A percentile compares a stretch with the other conserved stretches of the same genome.
phyloP scores from a whole-genome alignment of 2,797 vertebrate genomes.

The Mormyrops boulengeri region DNA sequence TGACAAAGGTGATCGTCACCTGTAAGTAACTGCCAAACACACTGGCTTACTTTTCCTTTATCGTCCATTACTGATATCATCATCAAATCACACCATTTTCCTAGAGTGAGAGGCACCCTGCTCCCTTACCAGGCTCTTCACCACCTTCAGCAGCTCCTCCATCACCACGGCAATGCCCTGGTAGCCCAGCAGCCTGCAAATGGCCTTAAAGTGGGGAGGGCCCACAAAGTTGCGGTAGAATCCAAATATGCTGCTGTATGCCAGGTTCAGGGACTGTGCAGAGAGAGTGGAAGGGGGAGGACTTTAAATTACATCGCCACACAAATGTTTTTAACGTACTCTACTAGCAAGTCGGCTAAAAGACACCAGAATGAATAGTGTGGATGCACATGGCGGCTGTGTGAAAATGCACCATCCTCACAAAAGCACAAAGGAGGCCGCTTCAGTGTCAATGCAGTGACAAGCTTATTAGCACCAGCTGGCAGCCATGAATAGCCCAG shows the following conservation, averaged over 20 bases:
- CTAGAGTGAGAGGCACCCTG: background rate
- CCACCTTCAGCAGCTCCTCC: slow-evolving; percentile 96
- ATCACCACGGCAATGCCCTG: slow-evolving; percentile 98
- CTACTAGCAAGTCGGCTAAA: background rate
- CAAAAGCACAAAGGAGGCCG: background rate
- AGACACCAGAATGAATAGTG: background rate
- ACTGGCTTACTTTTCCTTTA: background rate
- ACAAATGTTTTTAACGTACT: background rate
- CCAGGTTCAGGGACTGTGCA: slow-evolving; percentile 81
- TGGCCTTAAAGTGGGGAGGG: slow-evolving; percentile 90
- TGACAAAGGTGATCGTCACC: background rate
- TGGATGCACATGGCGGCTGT: background rate
- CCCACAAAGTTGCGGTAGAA: slow-evolving; percentile 91
- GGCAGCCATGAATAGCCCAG: background rate
- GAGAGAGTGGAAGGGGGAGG: background rate
- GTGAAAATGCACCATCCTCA: background rate
- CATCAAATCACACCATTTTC: background rate
- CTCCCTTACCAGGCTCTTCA: slow-evolving; percentile 87
- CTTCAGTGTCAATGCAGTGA: background rate
- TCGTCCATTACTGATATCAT: background rate
- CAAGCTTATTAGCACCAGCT: background rate
- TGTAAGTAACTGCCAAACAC: background rate
- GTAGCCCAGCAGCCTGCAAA: slow-evolving; percentile 94
- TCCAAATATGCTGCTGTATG: slow-evolving; percentile 91
- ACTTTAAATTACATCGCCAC: background rate